Base-by-base conservation (phyloP, 2,113 vertebrate species). In the Dipodomys merriami region DNA sequence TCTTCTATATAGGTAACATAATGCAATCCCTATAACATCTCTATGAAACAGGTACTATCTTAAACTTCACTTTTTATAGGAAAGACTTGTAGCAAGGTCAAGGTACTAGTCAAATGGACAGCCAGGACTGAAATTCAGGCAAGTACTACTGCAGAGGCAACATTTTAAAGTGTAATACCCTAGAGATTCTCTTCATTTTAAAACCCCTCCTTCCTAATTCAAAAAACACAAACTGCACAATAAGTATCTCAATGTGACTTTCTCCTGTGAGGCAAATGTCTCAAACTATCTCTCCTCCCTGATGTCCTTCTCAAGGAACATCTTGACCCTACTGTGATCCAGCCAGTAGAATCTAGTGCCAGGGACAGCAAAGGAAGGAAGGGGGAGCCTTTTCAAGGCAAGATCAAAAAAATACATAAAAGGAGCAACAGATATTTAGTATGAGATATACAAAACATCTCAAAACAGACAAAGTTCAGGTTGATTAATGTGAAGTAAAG, bases 221-320 rank as follows among this genome's bases (percentile, higher is more conserved):
- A 83, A 30, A 94, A 93, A 92, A 74, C 33, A 92, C 9, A 80
- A 39, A 72, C 4, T n/a, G 79, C 60, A 64, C 62, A 95, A 2
- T 81, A 62, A 64, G 91, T 83, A 92, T 94, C 93, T 92, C 83
- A 44, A 93, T 78, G 39, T 30, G 76, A 88, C 78, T 94, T 67
- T 94, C 94, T 90, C 82, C 83, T 80, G 64, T 19, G 60, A 91
- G 64, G 39, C 67, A 53, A 67, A 72, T 1, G 18, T 29, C 62
- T 64, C 20, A 83, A 71, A 84, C 30, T 73, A 25, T 29, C 30
- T 57, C 6, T 44, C 81, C 27, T 39, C 20, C 5, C 29, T 16
- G 22, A 44, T 60, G 49, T 65, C 46, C 67, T 84, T 30, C 73
- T 15, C 8, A 9, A 33, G 39, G 13, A 33, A 62, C 39, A 76